These are phyloP conservation scores for Vulpes lagopus DNA, from an alignment of 2,113 vertebrate species.

Conservation along the genomic window DNA sequence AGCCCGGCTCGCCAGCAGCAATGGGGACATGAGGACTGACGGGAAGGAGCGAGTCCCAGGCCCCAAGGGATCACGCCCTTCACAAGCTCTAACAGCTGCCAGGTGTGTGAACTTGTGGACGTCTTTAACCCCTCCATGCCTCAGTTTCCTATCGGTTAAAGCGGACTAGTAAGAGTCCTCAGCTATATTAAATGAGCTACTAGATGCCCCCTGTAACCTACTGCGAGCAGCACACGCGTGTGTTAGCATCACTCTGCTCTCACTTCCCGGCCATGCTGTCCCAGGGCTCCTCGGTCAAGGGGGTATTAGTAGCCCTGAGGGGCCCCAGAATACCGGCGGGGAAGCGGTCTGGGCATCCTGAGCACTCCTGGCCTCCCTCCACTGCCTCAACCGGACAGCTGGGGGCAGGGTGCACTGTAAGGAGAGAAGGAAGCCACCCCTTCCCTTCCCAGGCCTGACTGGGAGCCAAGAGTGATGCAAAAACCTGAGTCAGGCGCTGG, in stretches of 20 bases:
- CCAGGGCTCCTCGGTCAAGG: neutral
- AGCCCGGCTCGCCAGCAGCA: neutral
- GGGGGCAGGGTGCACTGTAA: neutral
- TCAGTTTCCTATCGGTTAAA: neutral
- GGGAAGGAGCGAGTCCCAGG: neutral
- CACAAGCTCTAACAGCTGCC: neutral
- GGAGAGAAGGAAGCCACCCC: neutral
- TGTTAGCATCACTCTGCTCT: neutral
- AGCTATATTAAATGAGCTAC: neutral
- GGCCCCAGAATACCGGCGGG: neutral
- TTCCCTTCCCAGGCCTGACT: neutral
- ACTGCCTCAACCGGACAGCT: neutral
- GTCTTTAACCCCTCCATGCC: neutral
- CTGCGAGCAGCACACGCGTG: neutral
- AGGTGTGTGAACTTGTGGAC: neutral
- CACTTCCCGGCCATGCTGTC: neutral
- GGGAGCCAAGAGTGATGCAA: neutral
- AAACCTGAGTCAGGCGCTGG: neutral
- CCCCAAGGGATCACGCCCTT: neutral
- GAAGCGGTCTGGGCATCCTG: neutral
- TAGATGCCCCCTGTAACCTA: neutral
- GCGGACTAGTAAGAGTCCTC: neutral
- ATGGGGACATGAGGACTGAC: fast-evolving
- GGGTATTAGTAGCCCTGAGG: neutral
- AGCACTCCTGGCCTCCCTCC: neutral